Evolutionary conservation across 2,797 vertebrate genomes (phyloP), one percentile per base, ranked within the genome.

Genomic region (Tamandua tetradactyla): DNA sequence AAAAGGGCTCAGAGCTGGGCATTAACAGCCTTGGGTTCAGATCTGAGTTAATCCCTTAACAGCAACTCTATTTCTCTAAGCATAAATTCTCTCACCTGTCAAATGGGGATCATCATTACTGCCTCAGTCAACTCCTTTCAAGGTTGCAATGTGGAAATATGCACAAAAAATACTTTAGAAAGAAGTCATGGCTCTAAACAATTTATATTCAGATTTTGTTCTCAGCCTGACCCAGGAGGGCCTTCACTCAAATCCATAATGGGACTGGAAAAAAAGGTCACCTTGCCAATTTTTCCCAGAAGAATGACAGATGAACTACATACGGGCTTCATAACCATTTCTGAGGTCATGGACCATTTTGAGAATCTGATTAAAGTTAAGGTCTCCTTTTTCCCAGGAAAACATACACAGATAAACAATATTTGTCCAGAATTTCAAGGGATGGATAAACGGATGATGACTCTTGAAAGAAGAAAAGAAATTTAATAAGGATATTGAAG

Each of bases 241-340:
- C 85, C 80, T 89, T 88, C 78, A 69, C 40, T 95, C 87, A 94
- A 79, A 66, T 49, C 61, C 76, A 95, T 55, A 90, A 87, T 68
- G n/a, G n/a, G 89, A 59, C 84, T n/a, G 9, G 42, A 59, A 5
- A 93, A 42, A 95, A 97, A 95, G 89, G 92, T 82, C 93, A 90
- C 35, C 59, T 74, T 79, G 64, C 80, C 93, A 62, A 25, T 75
- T 93, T 17, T 95, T 69, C 35, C 80, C 44, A 62, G 47, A 87
- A 75, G 79, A 86, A 87, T 85, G 91, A 93, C 0, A 6, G 85
- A 90, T 87, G 83, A 91, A 95, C 93, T 93, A 64, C 42, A 35
- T 64, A 2, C 9, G 81, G 52, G 69, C 13, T 72, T 87, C 47
- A 47, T 69, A 55, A 69, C 66, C 57, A 87, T 42, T 87, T 93